Evolutionary conservation across 2,113 vertebrate species (phyloP), one percentile per base, ranked within the genome.

Genomic region (Suricata suricatta): DNA sequence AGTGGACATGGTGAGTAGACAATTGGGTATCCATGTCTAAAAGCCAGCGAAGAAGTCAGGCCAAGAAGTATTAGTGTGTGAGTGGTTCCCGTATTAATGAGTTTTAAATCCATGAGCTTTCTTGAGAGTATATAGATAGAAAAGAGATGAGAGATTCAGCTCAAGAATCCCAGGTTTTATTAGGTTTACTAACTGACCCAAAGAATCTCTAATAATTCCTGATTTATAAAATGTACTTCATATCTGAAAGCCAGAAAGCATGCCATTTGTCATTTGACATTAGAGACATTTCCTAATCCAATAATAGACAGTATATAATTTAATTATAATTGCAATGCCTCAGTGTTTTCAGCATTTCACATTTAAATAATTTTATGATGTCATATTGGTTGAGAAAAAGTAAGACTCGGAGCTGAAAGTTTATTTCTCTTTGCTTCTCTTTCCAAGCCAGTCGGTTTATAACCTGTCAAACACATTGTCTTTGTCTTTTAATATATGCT

Each of bases 301-400:
- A 82, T 90, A 64, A 81, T 38, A 71, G 69, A 33, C 7, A 94
- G 54, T 41, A 33, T 69, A 66, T 44, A 85, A 79, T 81, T 44
- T 82, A 63, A 87, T 90, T 17, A 63, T 13, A 69, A 68, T 76
- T 47, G 64, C 25, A 13, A 77, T 71, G 23, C 44, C 29, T 95
- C 25, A 1, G 19, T 93, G 54, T 57, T 93, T 95, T 95, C 71
- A 86, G 74, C 38, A 81, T 66, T 72, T 86, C 15, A 68, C 23
- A 54, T 95, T 81, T 77, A 93, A 82, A 82, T 81, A 96, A 54
- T 87, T 86, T 57, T 63, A n/a, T 44, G 80, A 54, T 57, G 33
- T 41, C 82, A 44, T 66, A 69, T 94, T 84, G 31, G 52, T 23
- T 50, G 12, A 66, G 47, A 38, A 95, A 66, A 96, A 88, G 41